Evolutionary conservation across 2,888 invertebrate genomes (phyloP).

Genomic region (Rutpela maculata): DNA sequence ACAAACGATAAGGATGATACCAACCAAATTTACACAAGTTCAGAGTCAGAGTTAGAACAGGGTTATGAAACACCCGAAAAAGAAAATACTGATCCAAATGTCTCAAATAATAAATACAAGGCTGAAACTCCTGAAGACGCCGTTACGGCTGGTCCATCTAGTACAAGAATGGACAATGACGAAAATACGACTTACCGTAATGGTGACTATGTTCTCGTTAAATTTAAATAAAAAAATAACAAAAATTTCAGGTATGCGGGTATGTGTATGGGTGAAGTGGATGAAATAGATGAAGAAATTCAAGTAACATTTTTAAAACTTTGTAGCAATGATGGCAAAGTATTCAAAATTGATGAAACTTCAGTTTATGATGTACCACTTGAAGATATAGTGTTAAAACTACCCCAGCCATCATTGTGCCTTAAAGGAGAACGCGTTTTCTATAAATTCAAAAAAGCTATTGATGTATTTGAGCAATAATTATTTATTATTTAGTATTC

Average conservation of each 20-base stretch:
- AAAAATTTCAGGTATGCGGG: neutral
- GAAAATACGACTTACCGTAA: slow-evolving; percentile 7
- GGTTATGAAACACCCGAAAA: neutral
- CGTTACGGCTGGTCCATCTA: neutral
- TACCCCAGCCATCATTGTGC: slow-evolving; percentile 1
- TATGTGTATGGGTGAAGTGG: slow-evolving; percentile 7
- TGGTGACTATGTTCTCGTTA: neutral
- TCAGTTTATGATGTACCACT: neutral
- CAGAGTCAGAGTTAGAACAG: neutral
- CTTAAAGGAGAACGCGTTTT: slow-evolving; percentile 4
- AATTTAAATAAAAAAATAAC: neutral
- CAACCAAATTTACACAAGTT: neutral
- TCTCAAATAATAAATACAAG: neutral
- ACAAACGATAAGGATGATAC: neutral
- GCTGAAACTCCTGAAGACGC: neutral
- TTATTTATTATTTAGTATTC: neutral
- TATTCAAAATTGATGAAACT: neutral
- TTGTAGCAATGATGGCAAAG: neutral
- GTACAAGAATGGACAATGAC: neutral
- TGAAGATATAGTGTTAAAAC: neutral
- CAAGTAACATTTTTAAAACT: slow-evolving; percentile 4
- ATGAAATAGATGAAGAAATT: neutral
- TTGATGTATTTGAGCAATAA: slow-evolving; percentile 7
- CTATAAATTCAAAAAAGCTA: neutral
- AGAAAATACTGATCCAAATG: slow-evolving; percentile 4